Conservation (phyloP, 2,888 invertebrate species). For the Macropis europaea region DNA sequence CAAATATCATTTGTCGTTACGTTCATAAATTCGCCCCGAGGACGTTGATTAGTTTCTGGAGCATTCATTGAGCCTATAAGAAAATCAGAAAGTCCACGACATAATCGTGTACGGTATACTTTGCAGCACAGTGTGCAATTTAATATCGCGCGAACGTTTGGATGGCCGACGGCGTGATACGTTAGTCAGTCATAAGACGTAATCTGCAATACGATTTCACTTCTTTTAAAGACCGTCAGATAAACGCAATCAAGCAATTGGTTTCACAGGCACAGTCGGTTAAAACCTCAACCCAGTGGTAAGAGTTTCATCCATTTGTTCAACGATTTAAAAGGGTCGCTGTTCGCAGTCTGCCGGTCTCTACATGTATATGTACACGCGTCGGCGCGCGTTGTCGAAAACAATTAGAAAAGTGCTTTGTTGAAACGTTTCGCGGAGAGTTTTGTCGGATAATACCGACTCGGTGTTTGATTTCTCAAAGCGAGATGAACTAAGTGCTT, state of each 20-base stretch:
- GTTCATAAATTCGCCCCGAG: too few relatives aligned
- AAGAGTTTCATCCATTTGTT: conserved; percentile 66
- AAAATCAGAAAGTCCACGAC: too few relatives aligned
- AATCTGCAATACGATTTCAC: conserved; percentile 40
- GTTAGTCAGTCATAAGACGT: conserved; percentile 27
- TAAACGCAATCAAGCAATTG: conserved; percentile 64
- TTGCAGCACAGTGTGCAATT: background rate
- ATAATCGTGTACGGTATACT: too few relatives aligned
- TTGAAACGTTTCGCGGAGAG: conserved; percentile 25
- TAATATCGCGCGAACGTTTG: background rate
- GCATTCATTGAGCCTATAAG: too few relatives aligned
- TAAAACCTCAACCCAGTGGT: conserved; percentile 54
- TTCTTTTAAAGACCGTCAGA: conserved; percentile 39
- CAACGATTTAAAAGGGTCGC: conserved; percentile 57
- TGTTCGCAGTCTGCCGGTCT: conserved; percentile 23
- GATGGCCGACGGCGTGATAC: background rate
- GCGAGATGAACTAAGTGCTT: background rate
- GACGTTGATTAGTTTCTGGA: too few relatives aligned
- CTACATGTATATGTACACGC: background rate
- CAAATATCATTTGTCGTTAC: too few relatives aligned
- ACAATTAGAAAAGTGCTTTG: conserved; percentile 65
- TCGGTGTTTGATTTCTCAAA: conserved; percentile 9
- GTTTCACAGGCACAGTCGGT: conserved; percentile 42
- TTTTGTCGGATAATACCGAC: conserved; percentile 21
- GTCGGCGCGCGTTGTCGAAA: conserved; percentile 47